Evolutionary conservation across 2,888 invertebrate species (phyloP), one percentile per base, ranked within the genome.

Genomic region (Tribolium freemani): DNA sequence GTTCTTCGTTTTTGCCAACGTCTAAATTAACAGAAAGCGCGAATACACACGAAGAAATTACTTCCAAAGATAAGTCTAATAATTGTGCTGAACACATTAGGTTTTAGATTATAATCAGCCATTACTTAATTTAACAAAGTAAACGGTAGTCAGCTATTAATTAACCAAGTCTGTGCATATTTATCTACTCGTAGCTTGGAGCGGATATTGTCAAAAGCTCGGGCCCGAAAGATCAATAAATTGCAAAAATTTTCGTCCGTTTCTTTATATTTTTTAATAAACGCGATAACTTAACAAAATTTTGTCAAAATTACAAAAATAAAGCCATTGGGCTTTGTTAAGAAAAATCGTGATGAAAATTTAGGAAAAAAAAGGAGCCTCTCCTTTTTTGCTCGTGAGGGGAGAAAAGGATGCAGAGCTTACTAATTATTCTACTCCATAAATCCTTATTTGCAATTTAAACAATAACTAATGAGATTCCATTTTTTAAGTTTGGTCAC

Each of bases 11-110:
- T 68, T 68, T 68, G 68, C 57, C 57, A 48, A 68, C 57, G 68
- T 68, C 68, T 68, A 68, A 68, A 68, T 68, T 68, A 68, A 68
- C 56, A 68, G 53, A 64, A 64, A 64, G 53, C 64, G 54, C 53
- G 31, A 54, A 53, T 61, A 64, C 64, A 64, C 20, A 64, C 64
- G 53, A 53, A 53, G 64, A 21, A 38, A 64, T 64, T 53, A 45
- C 64, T 48, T 61, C 30, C 9, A 44, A 54, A 64, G 64, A 64
- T 64, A 64, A 64, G 53, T 30, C 64, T 64, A 63, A 63, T 51
- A 61, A 61, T 30, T 64, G 64, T 26, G 64, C 20, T 45, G 11
- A 61, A 46, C 53, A 53, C 31, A 64, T 21, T 64, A 64, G 5
- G 1, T 30, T 26, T 61, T 13, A 30, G 48, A 61, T 61, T 61